Percentiles rank a stretch among this genome's conserved stretches.
These are phyloP conservation scores for Stichopus horrens DNA, from an alignment of 53 echinoderm and acorn worm species.

Conservation along the genomic window DNA sequence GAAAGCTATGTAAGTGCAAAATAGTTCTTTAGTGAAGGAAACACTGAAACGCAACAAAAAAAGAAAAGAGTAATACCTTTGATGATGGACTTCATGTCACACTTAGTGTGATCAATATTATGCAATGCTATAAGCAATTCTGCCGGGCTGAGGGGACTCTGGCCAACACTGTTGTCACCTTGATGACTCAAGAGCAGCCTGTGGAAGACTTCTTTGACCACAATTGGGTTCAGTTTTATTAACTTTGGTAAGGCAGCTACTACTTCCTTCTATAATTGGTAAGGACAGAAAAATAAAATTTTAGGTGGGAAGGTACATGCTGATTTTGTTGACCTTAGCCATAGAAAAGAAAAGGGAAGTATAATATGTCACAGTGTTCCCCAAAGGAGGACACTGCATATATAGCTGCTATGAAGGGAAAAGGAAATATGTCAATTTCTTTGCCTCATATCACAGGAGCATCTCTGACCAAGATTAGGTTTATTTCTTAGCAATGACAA, in stretches of 20 bases:
- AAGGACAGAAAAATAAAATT: neutral
- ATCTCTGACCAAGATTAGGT: no score
- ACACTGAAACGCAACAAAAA: neutral
- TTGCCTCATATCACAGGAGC: no score
- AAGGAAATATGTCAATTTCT: no score
- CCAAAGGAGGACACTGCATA: no score
- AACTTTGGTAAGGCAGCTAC: constrained; percentile 93
- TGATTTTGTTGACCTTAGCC: no score
- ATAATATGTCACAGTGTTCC: no score
- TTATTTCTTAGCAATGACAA: no score
- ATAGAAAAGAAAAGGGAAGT: no score
- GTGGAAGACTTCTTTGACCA: constrained; percentile 98
- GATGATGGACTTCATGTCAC: constrained; percentile 97
- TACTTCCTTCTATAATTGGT: constrained; percentile 92
- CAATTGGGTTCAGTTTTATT: constrained; percentile 95
- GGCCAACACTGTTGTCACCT: constrained; percentile 88
- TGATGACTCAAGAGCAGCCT: constrained; percentile 96
- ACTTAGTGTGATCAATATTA: constrained; percentile 87
- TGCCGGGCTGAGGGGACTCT: constrained; percentile 94
- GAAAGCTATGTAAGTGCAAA: neutral
- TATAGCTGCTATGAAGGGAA: no score
- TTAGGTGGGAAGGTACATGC: no score
- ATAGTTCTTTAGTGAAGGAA: neutral
- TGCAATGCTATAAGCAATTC: constrained; percentile 92
- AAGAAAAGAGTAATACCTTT: constrained; percentile 62